phyloP scores from a whole-genome alignment of 2,113 vertebrate species.

The Zapus hudsonius region DNA sequence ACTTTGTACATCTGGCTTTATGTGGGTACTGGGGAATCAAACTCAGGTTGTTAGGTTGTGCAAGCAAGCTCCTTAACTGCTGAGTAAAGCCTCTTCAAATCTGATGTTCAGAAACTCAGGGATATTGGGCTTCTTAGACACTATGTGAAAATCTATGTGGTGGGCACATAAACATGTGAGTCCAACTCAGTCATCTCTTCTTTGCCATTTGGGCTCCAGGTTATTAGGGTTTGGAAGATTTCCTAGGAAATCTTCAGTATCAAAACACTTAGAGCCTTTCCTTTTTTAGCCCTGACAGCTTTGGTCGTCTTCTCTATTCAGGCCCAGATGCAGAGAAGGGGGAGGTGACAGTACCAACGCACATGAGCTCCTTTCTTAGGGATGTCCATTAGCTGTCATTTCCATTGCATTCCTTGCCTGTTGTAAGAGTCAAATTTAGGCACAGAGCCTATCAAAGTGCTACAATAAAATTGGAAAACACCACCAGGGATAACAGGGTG shows the following conservation, averaged over 20 bases:
- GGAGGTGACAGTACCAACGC: not conserved
- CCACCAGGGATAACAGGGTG: too few species aligned
- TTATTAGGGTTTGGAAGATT: not conserved
- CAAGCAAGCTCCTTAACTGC: too few species aligned
- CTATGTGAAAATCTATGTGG: not conserved
- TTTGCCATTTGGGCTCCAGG: not conserved
- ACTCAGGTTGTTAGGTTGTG: too few species aligned
- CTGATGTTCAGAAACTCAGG: not conserved
- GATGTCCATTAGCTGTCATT: accelerated
- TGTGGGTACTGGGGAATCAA: too few species aligned
- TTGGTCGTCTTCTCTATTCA: not conserved
- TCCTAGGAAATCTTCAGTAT: not conserved
- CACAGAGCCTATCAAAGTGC: not conserved
- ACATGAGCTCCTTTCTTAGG: not conserved
- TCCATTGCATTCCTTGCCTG: not conserved
- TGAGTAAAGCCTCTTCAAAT: too few species aligned
- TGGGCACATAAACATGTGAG: too few species aligned
- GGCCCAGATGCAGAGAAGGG: not conserved
- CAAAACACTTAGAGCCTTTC: not conserved
- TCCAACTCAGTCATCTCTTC: not conserved
- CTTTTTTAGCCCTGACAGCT: not conserved
- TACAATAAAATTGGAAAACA: not conserved
- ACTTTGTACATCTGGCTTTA: too few species aligned
- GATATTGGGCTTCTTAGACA: not conserved
- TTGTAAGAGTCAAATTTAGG: not conserved